phyloP scores from a whole-genome alignment of 53 echinoderm and acorn worm genomes.

The Arbacia lixula region DNA sequence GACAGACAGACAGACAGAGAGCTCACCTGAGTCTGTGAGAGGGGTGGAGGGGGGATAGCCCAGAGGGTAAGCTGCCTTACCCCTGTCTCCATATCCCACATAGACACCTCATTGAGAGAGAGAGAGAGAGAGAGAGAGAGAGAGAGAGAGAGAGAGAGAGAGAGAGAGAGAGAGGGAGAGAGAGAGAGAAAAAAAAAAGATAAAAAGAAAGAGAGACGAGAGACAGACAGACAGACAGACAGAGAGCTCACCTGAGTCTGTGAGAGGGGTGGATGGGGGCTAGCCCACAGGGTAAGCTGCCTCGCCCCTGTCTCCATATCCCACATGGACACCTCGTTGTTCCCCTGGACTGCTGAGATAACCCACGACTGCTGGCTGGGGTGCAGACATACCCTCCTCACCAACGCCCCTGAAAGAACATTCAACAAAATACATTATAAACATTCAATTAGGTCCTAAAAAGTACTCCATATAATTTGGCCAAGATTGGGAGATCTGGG shows the following conservation, averaged over 20 bases:
- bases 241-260: slow-evolving; percentile 81
- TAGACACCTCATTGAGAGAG: slow-evolving; percentile 91
- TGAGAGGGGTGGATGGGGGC: slow-evolving; percentile 91
- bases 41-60: slow-evolving; percentile 85
- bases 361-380: slow-evolving; percentile 87
- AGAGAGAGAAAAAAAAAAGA: no score
- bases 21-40: slow-evolving; percentile 86
- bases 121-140: no score
- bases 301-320: slow-evolving; percentile 99
- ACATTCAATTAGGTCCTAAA: not conserved
- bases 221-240: not conserved
- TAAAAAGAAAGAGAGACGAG: no score
- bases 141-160: no score
- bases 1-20: no score
- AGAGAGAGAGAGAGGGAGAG: no score
- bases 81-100: slow-evolving; percentile 98
- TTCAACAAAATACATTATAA: not conserved
- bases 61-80: slow-evolving; percentile 90
- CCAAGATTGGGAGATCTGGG: no score
- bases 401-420: slow-evolving; percentile 86
- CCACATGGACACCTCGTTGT: slow-evolving; percentile 99
- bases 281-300: slow-evolving; percentile 98
- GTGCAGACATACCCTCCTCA: slow-evolving; percentile 82
- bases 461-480: no score
- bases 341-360: slow-evolving; percentile 96